phyloP scores from a whole-genome alignment of 2,113 vertebrate genomes.

The Cyphomyrus plagiostoma region DNA sequence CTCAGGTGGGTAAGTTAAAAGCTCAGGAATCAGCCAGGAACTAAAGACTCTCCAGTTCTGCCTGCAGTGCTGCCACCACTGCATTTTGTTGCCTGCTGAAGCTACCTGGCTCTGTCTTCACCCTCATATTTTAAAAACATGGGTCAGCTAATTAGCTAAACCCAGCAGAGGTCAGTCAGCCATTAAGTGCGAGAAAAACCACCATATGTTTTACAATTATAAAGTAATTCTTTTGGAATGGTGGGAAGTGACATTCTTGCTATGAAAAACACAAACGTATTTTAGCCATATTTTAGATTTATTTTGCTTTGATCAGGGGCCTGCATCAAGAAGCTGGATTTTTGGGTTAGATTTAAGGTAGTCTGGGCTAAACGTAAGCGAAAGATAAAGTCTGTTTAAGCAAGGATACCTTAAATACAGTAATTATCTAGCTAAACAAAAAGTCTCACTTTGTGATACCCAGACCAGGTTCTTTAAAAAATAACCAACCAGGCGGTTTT shows the following conservation, averaged over 20 bases:
- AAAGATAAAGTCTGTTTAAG: not conserved
- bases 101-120: not conserved
- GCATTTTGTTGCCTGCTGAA: not conserved
- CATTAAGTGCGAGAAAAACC: not conserved
- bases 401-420: not conserved
- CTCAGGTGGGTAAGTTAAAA: constrained; percentile 11
- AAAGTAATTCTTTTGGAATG: not conserved
- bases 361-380: not conserved
- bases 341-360: not conserved
- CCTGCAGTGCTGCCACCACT: not conserved
- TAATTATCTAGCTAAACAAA: not conserved
- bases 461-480: not conserved
- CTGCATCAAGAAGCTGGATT: not conserved
- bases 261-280: not conserved
- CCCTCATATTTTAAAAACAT: not conserved
- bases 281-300: not conserved
- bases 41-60: not conserved
- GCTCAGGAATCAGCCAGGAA: constrained; percentile 2
- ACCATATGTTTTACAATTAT: not conserved
- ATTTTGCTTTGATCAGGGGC: not conserved
- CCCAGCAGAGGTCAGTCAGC: not conserved
- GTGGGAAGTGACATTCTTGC: not conserved
- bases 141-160: not conserved
- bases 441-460: not conserved
- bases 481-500: not conserved